Evolutionary conservation across 1,140 invertebrate genomes (phyloP).

Genomic region (Microplitis mediator): DNA sequence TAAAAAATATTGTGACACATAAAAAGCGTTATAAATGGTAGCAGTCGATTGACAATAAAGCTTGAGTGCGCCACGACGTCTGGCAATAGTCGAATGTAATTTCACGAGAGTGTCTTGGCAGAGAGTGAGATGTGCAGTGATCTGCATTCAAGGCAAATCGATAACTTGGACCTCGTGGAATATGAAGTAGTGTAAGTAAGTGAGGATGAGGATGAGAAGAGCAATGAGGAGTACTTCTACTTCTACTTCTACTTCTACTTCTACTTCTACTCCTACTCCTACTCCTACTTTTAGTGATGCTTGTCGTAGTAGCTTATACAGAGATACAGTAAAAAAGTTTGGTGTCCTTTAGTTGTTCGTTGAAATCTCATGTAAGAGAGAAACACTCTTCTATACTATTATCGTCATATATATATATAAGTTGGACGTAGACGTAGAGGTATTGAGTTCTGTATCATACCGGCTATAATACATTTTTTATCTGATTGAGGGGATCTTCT

Average conservation of each 20-base stretch:
- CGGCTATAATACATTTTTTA: conserved; percentile 64
- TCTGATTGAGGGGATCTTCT: conserved; percentile 63
- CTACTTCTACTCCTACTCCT: too few species aligned
- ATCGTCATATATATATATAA: background rate
- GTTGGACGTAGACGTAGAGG: conserved; percentile 44
- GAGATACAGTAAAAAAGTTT: background rate
- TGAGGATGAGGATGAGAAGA: too few species aligned
- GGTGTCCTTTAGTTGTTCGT: background rate
- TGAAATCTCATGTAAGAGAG: background rate
- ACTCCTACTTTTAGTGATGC: too few species aligned
- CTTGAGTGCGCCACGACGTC: conserved; percentile 15
- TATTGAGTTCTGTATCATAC: conserved; percentile 62
- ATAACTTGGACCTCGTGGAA: background rate
- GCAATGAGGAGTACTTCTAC: too few species aligned
- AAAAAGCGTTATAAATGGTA: conserved; percentile 14
- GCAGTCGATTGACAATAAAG: conserved; percentile 11
- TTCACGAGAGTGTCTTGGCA: conserved; percentile 46
- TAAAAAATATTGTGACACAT: background rate
- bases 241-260: too few species aligned
- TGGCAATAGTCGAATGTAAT: conserved; percentile 41
- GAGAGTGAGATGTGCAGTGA: conserved; percentile 39
- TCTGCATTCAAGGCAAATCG: conserved; percentile 39
- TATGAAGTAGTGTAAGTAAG: background rate
- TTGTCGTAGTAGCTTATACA: background rate
- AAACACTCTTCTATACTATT: too few species aligned